Percentiles rank a stretch among this genome's conserved stretches.
Evolutionary conservation across 2,888 invertebrate genomes (phyloP).

Genomic region (Rugalucina vietnamica): DNA sequence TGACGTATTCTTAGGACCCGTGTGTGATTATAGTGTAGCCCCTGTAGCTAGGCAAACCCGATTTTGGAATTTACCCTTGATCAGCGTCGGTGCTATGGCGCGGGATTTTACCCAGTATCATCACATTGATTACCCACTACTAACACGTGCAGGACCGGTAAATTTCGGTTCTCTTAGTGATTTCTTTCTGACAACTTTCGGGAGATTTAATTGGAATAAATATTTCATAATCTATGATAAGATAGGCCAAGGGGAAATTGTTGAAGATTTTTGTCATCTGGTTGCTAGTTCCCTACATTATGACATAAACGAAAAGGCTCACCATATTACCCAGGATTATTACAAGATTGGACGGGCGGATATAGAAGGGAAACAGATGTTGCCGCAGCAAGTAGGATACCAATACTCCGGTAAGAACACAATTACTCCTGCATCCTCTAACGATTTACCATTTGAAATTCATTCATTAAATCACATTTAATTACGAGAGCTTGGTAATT

Average conservation of each 20-base stretch:
- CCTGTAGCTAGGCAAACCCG: conserved; percentile 93
- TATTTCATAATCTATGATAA: conserved; percentile 90
- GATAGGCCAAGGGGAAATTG: conserved; percentile 88
- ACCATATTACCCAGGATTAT: conserved; percentile 71
- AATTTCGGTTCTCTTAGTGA: conserved; percentile 73
- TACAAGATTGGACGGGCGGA: conserved; percentile 47
- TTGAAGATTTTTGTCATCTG: conserved; percentile 90
- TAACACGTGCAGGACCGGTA: conserved; percentile 86
- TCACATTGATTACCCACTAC: conserved; percentile 87
- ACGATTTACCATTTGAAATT: too few relatives aligned
- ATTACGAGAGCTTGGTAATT: too few relatives aligned
- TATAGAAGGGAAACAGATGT: conserved; percentile 55
- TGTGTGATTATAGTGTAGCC: conserved; percentile 89
- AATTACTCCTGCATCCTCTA: too few relatives aligned
- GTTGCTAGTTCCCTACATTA: conserved; percentile 90
- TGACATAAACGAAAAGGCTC: conserved; percentile 66
- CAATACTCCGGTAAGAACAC: conserved; percentile 76
- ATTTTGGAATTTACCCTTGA: conserved; percentile 93
- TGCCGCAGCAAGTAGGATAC: conserved; percentile 72
- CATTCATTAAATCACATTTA: too few relatives aligned
- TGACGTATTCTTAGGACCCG: conserved; percentile 81
- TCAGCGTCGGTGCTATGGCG: conserved; percentile 86
- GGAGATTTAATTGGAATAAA: conserved; percentile 62
- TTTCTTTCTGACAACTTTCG: conserved; percentile 59
- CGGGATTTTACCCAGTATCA: conserved; percentile 75